Percentiles rank a stretch among this genome's conserved stretches.
Evolutionary conservation across 2,797 vertebrate species (phyloP).

Genomic region (Megalops cyprinoides): DNA sequence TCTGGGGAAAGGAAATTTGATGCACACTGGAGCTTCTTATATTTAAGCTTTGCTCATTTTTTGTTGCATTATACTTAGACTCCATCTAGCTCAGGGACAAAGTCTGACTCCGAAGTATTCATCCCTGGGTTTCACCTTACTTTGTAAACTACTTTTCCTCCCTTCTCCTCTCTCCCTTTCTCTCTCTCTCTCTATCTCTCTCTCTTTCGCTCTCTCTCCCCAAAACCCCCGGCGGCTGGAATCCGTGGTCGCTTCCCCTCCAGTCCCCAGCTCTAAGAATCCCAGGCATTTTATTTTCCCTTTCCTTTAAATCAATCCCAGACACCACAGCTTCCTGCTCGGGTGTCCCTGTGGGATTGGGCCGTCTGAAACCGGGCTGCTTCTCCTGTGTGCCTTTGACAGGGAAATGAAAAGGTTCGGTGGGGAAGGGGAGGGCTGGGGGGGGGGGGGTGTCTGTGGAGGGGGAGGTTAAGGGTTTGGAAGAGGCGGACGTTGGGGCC

Average conservation of each 20-base stretch:
- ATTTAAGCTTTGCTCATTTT: neutral
- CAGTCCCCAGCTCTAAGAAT: conserved; percentile 66
- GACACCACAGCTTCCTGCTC: conserved; percentile 71
- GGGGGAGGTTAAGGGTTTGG: neutral
- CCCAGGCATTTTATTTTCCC: conserved; percentile 74
- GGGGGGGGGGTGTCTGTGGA: conserved; percentile 37
- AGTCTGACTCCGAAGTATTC: neutral
- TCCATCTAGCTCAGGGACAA: neutral
- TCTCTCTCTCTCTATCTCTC: too few relatives aligned
- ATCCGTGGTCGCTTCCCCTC: conserved; percentile 54
- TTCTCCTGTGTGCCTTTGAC: conserved; percentile 37
- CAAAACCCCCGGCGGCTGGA: too few relatives aligned
- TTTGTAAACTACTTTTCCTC: neutral
- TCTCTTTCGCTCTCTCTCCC: too few relatives aligned
- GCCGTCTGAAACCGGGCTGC: conserved; percentile 44
- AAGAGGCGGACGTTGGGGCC: neutral
- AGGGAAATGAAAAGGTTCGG: conserved; percentile 51
- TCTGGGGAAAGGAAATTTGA: neutral
- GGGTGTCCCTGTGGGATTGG: conserved; percentile 43
- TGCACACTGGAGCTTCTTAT: neutral
- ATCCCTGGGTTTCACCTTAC: neutral
- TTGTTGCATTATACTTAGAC: neutral
- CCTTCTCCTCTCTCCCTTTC: neutral
- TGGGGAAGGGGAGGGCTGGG: conserved; percentile 33
- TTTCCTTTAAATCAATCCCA: conserved; percentile 77